A percentile compares a stretch with the other conserved stretches of the same genome.
Conservation (phyloP, 2,797 vertebrate species). For the Prunella strophiata region DNA sequence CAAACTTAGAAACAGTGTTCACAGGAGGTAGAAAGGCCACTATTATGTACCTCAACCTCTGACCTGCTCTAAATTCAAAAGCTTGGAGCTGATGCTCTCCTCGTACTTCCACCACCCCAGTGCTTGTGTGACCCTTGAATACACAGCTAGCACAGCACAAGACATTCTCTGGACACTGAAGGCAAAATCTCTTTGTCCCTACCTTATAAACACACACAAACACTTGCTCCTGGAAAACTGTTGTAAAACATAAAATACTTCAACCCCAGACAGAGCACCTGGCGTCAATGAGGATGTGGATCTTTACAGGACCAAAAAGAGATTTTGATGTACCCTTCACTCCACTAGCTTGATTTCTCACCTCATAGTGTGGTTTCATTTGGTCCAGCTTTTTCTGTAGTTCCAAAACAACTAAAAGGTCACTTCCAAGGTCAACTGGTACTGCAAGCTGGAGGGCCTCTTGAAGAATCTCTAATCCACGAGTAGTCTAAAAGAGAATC, state of each 20-base stretch:
- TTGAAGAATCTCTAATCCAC: constrained; percentile 81
- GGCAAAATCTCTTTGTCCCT: neutral
- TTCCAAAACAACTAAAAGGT: constrained; percentile 75
- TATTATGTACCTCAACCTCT: neutral
- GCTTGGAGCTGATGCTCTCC: neutral
- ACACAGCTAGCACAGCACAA: accelerated
- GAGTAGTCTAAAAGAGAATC: constrained; percentile 78
- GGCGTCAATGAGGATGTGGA: accelerated
- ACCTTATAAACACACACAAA: neutral
- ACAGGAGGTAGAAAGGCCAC: neutral
- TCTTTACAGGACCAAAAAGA: neutral
- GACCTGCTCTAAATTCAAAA: neutral
- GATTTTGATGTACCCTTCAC: neutral
- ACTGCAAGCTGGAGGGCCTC: constrained; percentile 80
- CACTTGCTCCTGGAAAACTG: neutral
- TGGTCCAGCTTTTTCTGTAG: constrained; percentile 81
- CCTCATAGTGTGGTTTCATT: constrained; percentile 84
- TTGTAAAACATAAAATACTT: neutral
- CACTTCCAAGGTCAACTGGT: constrained; percentile 85
- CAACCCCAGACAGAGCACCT: neutral
- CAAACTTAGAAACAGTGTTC: neutral
- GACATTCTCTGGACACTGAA: neutral
- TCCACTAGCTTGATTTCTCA: constrained; percentile 61
- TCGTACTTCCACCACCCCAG: neutral
- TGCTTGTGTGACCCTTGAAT: neutral